Evolutionary conservation across 37 sponge, comb jelly and placozoan genomes (phyloP).

Genomic region (Diacarnus erythraeanus): DNA sequence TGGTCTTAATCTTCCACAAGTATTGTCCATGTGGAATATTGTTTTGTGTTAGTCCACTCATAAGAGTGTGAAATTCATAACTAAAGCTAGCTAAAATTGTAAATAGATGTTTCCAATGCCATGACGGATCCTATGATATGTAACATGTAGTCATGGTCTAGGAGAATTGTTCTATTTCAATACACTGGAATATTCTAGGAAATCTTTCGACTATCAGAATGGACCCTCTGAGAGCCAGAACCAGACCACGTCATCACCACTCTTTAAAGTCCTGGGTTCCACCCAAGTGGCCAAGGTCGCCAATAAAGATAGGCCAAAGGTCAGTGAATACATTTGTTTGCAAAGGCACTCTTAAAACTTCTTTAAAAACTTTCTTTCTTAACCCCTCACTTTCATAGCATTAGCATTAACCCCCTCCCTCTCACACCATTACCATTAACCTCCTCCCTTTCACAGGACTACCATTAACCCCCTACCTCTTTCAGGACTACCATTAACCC

Average conservation of each 20-base stretch:
- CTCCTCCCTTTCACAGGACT: neutral
- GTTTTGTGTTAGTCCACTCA: no score
- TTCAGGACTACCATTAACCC: no score
- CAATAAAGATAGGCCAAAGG: neutral
- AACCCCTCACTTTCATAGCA: neutral
- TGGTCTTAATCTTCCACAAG: no score
- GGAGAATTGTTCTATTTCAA: no score
- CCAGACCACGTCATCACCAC: conserved; percentile 3
- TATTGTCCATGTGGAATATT: no score
- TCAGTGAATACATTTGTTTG: neutral
- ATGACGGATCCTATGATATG: no score
- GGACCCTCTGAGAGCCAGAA: neutral
- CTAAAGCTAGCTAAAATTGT: no score
- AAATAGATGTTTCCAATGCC: no score
- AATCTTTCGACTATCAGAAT: conserved; percentile 20
- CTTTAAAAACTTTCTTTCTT: neutral
- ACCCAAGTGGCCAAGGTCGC: conserved; percentile 22
- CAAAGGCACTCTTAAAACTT: no score
- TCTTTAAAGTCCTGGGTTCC: neutral
- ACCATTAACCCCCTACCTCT: no score
- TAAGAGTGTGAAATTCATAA: no score
- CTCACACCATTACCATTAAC: neutral
- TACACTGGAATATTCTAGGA: neutral
- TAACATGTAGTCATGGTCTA: no score
- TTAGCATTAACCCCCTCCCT: neutral